phyloP scores from a whole-genome alignment of 2,113 vertebrate genomes.

The Illadopsis cleaveri region DNA sequence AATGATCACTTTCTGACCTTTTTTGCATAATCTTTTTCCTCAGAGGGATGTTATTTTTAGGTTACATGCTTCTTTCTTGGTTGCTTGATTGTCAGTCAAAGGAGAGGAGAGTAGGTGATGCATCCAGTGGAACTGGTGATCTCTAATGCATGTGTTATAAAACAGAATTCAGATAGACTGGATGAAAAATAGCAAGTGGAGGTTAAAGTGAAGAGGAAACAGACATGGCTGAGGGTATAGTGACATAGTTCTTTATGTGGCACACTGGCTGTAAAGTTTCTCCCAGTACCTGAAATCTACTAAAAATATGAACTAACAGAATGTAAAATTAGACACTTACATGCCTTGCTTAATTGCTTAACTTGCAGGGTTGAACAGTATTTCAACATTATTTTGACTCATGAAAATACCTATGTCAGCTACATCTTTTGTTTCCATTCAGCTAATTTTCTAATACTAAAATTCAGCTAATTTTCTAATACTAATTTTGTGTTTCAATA shows the following conservation, averaged over 20 bases:
- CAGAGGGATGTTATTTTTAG: background rate
- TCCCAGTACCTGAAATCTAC: background rate
- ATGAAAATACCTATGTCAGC: background rate
- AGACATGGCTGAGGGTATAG: background rate
- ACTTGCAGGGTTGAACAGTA: background rate
- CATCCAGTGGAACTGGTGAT: background rate
- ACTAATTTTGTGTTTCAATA: background rate
- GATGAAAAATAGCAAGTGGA: background rate
- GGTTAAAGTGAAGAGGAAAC: background rate
- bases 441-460: background rate
- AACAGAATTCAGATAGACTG: background rate
- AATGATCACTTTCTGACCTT: background rate
- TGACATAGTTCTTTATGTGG: background rate
- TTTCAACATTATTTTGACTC: background rate
- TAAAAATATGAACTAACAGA: background rate
- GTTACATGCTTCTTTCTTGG: background rate
- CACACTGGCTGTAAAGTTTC: background rate
- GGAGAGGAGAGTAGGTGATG: background rate
- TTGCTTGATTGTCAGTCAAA: background rate
- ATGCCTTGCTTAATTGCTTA: background rate
- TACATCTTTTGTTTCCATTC: background rate
- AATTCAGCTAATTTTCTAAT: background rate
- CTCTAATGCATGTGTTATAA: background rate
- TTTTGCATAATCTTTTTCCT: background rate
- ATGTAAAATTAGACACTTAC: background rate